Evolutionary conservation across 2,888 invertebrate genomes (phyloP).

Genomic region (Drosophila neoperkinsi): DNA sequence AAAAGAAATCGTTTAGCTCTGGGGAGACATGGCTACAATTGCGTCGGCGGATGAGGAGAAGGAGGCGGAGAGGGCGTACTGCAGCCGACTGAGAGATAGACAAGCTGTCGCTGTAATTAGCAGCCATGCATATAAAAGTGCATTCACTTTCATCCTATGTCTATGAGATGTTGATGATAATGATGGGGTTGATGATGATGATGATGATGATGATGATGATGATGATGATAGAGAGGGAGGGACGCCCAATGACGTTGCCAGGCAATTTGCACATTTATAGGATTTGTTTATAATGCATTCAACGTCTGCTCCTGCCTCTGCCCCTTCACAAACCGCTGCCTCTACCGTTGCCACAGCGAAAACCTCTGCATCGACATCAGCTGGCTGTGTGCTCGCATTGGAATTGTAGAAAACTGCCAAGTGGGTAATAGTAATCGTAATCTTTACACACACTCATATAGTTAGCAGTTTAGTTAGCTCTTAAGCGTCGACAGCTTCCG

Average conservation of each 20-base stretch:
- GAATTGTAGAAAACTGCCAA: constrained; percentile 55
- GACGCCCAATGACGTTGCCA: constrained; percentile 68
- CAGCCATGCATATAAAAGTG: constrained; percentile 76
- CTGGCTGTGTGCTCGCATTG: constrained; percentile 11
- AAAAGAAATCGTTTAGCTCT: constrained; percentile 57
- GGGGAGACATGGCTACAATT: constrained; percentile 37
- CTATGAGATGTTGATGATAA: constrained; percentile 49
- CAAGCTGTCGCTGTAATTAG: constrained; percentile 78
- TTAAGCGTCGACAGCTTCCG: constrained; percentile 52
- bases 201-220: constrained; percentile 19
- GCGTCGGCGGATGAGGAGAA: not conserved
- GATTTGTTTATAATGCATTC: constrained; percentile 74
- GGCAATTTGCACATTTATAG: constrained; percentile 75
- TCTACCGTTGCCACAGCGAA: not conserved
- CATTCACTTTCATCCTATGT: constrained; percentile 74
- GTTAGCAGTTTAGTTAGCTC: constrained; percentile 38
- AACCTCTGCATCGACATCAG: not conserved
- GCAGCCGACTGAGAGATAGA: constrained; percentile 48
- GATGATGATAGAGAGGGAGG: constrained; percentile 4
- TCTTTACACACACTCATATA: constrained; percentile 48
- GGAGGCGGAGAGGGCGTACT: not conserved
- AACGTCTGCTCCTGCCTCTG: constrained; percentile 1
- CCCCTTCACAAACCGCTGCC: not conserved
- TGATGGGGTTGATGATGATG: constrained; percentile 28
- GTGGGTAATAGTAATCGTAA: constrained; percentile 69